Base-by-base conservation (phyloP, 2,113 vertebrate genomes). In the Sinocyclocheilus anshuiensis region DNA sequence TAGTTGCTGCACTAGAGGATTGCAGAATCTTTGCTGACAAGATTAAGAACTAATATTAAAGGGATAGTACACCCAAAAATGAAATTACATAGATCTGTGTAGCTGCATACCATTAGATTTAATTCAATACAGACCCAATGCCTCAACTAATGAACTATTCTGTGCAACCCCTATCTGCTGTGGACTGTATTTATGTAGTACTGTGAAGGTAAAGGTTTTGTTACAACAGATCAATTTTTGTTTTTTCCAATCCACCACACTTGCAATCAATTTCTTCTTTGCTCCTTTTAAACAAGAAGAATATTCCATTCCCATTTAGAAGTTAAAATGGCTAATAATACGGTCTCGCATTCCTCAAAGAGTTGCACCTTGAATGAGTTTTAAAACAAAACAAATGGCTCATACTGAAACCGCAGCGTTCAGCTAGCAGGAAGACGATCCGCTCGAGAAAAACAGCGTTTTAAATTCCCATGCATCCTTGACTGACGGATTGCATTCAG, bases 401-500 rank as follows among this genome's bases (percentile, higher is more conserved):
- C 53, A 77, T 20, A 22, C 15, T 11, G 16, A 33, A 77, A 16
- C 15, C 3, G 26, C 76, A 22, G 24, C n/a, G 10, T 2, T 53
- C 48, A 57, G 15, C 13, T 11, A 29, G 16, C 2, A 4, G 18
- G 8, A 55, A 22, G 55, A 57, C 0, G 26, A 59, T 53, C 45
- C 48, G 24, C 74, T 77, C 6, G 6, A 50, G n/a, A 16, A 77
- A 77, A 77, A 48, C 45, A 48, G 16, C 1, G 7, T 12, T 36
- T n/a, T n/a, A 39, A 4, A 39, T 53, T 15, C 18, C 18, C 69
- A 71, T 57, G 55, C 55, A 57, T 4, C 18, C 20, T 61, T 61
- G 33, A 79, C 33, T 79, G 77, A 79, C 55, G 20, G 50, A 29
- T n/a, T 79, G 20, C 45, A 36, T 78, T 77, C 16, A 26, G 10